phyloP scores from a whole-genome alignment of 35 echinoderm and acorn worm genomes.

The Lytechinus variegatus region DNA sequence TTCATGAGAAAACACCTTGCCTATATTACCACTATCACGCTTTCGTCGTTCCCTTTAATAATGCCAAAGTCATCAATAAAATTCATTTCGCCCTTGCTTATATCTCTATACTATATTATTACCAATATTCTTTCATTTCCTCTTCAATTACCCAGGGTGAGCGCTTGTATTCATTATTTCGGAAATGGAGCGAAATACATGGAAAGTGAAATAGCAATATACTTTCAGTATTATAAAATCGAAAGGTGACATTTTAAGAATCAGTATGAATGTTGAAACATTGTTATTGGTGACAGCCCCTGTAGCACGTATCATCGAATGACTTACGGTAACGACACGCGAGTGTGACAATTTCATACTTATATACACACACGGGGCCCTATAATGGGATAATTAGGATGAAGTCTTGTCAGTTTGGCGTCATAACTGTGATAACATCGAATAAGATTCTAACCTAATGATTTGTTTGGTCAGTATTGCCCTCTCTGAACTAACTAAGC shows the following conservation, averaged over 20 bases:
- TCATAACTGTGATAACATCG: background rate
- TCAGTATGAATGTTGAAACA: background rate
- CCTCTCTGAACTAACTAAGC: background rate
- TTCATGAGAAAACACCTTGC: no score
- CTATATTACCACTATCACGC: no score
- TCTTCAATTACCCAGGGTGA: background rate
- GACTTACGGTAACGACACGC: background rate
- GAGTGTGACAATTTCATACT: background rate
- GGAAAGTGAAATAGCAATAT: background rate
- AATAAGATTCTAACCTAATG: background rate
- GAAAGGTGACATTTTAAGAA: background rate
- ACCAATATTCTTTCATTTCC: background rate
- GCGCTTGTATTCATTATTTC: background rate
- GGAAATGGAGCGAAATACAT: background rate
- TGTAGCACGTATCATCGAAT: background rate
- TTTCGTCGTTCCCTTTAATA: no score
- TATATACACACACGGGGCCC: background rate
- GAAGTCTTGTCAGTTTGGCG: background rate
- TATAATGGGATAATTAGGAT: conserved; percentile 13
- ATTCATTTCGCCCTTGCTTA: background rate
- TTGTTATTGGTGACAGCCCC: background rate
- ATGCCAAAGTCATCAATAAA: no score
- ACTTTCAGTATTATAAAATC: background rate
- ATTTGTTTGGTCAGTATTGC: background rate
- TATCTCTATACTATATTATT: background rate